A percentile compares a stretch with the other conserved stretches of the same genome.
phyloP scores from a whole-genome alignment of 2,888 invertebrate species.

The Mythimna vitellina region DNA sequence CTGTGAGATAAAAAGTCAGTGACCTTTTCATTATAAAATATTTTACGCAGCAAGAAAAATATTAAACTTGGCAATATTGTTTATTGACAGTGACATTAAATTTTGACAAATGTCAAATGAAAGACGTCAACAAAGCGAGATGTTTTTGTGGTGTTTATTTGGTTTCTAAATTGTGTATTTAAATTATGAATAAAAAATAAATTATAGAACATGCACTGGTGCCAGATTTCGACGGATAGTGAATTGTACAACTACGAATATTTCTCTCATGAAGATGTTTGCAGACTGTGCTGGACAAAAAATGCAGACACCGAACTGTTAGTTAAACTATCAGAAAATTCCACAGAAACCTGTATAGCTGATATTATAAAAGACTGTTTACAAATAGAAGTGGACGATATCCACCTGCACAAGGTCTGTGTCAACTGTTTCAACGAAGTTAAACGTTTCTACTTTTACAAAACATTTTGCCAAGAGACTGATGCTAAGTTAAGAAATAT shows the following conservation, averaged over 20 bases:
- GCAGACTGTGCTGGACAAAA: conserved; percentile 81
- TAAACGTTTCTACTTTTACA: conserved; percentile 78
- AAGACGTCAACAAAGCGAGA: conserved; percentile 42
- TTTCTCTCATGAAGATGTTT: conserved; percentile 79
- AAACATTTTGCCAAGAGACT: conserved; percentile 76
- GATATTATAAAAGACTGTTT: conserved; percentile 78
- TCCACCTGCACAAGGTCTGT: conserved; percentile 77
- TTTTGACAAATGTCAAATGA: conserved; percentile 12
- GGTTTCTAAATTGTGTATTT: conserved; percentile 6
- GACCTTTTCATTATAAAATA: too few relatives aligned
- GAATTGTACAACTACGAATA: conserved; percentile 78
- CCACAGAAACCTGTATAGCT: conserved; percentile 60
- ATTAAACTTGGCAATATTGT: neutral
- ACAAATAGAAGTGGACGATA: conserved; percentile 72
- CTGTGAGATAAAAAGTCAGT: too few relatives aligned
- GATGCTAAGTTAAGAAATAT: conserved; percentile 75
- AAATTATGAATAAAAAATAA: conserved; percentile 11
- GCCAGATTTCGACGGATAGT: conserved; percentile 59
- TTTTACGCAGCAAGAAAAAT: too few relatives aligned
- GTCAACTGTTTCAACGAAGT: conserved; percentile 74
- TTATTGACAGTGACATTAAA: conserved; percentile 2
- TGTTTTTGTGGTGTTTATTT: conserved; percentile 9
- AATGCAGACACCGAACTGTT: conserved; percentile 71
- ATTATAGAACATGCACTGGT: conserved; percentile 64
- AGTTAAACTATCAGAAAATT: conserved; percentile 52